Evolutionary conservation across 2,113 vertebrate species (phyloP).

Genomic region (Erythrocercus mccallii): DNA sequence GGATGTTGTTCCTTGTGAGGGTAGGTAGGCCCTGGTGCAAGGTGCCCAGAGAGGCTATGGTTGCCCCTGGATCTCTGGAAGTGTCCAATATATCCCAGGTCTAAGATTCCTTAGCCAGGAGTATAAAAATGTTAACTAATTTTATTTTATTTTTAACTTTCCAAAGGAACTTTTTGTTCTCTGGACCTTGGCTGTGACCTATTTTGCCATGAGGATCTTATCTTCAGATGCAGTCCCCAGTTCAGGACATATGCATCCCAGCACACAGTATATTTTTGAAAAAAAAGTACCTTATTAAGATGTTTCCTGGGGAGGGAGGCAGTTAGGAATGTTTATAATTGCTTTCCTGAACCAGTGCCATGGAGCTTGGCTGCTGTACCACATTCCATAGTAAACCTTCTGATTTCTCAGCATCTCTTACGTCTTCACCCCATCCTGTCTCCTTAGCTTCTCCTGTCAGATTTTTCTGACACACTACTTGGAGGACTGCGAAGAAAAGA

Average conservation of each 20-base stretch:
- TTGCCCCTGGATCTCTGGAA: neutral
- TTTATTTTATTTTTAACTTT: neutral
- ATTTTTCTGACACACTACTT: neutral
- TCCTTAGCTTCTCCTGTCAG: neutral
- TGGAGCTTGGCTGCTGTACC: slow-evolving; percentile 1
- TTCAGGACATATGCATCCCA: neutral
- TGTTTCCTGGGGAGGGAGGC: neutral
- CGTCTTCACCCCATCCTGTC: neutral
- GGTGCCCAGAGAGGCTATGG: neutral
- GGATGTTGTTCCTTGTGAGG: neutral
- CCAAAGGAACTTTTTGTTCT: neutral
- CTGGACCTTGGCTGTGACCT: neutral
- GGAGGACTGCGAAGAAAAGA: neutral
- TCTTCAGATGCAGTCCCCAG: neutral
- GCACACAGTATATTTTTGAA: neutral
- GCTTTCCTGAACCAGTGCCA: slow-evolving; percentile 20
- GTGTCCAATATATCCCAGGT: neutral
- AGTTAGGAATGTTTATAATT: slow-evolving; percentile 26
- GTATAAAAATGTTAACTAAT: neutral
- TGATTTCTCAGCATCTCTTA: neutral
- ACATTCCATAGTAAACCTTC: slow-evolving; percentile 2
- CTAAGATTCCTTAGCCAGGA: neutral
- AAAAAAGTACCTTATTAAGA: slow-evolving; percentile 5
- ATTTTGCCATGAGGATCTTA: neutral
- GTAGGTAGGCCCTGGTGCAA: neutral